Percentiles rank a stretch among this genome's conserved stretches.
phyloP scores from a whole-genome alignment of 1,140 invertebrate species.

The Plectrocnemia conspersa region DNA sequence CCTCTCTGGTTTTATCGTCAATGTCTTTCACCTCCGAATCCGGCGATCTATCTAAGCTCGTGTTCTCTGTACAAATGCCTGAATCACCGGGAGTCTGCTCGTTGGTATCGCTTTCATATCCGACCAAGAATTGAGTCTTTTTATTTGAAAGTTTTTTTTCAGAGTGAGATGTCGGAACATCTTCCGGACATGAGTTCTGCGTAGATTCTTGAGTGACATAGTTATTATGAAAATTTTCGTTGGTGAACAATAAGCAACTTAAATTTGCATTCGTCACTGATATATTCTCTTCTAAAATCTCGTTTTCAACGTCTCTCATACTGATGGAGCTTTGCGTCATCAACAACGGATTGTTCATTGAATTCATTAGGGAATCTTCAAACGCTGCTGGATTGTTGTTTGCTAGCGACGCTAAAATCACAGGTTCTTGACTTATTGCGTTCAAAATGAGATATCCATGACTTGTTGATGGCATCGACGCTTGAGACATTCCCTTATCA shows the following conservation, averaged over 20 bases:
- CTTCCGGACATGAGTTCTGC: conserved; percentile 22
- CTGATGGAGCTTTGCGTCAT: conserved; percentile 11
- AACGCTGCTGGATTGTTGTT: conserved; percentile 48
- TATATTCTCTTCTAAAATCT: conserved; percentile 50
- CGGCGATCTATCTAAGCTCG: conserved; percentile 59
- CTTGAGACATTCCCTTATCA: conserved; percentile 44
- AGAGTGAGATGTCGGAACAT: conserved; percentile 10
- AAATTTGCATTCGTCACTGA: conserved; percentile 63
- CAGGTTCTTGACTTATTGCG: conserved; percentile 50
- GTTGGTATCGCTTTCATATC: conserved; percentile 49
- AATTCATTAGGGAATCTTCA: conserved; percentile 36
- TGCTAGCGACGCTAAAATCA: conserved; percentile 44
- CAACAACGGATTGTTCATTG: conserved; percentile 25
- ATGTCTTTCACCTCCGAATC: conserved; percentile 46
- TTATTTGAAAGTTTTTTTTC: conserved; percentile 2
- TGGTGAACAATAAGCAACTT: conserved; percentile 57
- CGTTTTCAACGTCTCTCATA: conserved; percentile 44
- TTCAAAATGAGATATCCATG: conserved; percentile 56
- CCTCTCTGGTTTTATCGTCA: neutral
- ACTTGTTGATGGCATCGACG: conserved; percentile 49
- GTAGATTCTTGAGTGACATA: conserved; percentile 30
- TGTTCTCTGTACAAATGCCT: conserved; percentile 68
- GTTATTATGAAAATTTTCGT: conserved; percentile 44
- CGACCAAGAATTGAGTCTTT: conserved; percentile 51
- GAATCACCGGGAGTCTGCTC: conserved; percentile 56